Base-by-base conservation (phyloP, 2,888 invertebrate genomes). In the Phytoseiulus persimilis region DNA sequence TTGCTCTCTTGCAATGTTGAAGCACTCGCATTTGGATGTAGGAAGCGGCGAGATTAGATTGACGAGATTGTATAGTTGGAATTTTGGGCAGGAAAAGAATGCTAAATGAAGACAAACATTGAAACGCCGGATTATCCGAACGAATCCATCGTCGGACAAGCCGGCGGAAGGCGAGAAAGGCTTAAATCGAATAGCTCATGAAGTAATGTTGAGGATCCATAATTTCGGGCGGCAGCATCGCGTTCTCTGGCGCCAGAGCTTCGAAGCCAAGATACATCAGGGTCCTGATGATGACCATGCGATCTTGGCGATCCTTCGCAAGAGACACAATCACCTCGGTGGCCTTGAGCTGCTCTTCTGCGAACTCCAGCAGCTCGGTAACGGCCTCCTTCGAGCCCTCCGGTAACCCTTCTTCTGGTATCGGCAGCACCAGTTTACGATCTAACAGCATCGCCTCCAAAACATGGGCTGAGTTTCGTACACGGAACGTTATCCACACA, bases 201-300 rank as follows among this genome's bases (percentile, higher is more conserved):
- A 87, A 87, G 93, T 94, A 95, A 92, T 95, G 93, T 92, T 94
- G 94, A 94, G 95, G 94, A 83, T 91, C 91, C 31, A 91, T 91
- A 93, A 93, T 93, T 92, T 94, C 94, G 92, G 95, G 94, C 91
- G 96, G 95, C 92, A 96, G 95, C 92, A 96, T 93, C 90, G 95
- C 95, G 91, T 97, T 95, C 91, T 95, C 96, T 87, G 98, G 96
- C 83, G 96, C 95, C 92, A 98, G 94, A 91, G 96, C 95, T 91
- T 95, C 95, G 94, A 98, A 98, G 90, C 98, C 98, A 94, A 98
- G 95, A 94, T 97, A 98, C 96, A 97, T 97, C 95, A 98, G 98
- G 83, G 98, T 97, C 92, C 98, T 95, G 91, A 98, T 95, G 92
- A 98, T 94, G 91, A 95, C 95, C 90, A 95, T 94, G 93, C 97